phyloP scores from a whole-genome alignment of 2,888 invertebrate genomes.

The Eilema sororculum region DNA sequence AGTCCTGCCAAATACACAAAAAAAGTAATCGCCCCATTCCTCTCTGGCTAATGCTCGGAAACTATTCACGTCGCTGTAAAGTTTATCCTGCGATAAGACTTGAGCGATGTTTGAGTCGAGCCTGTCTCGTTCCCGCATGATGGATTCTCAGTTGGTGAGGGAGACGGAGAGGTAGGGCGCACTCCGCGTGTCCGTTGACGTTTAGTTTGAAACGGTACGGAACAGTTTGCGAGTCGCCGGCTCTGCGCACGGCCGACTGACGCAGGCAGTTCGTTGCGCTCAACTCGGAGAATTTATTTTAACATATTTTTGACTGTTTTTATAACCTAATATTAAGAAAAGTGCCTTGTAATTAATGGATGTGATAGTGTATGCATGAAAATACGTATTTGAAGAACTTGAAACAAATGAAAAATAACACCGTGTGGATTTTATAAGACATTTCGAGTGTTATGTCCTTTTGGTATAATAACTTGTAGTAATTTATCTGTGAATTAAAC shows the following conservation, averaged over 20 bases:
- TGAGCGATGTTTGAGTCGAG: constrained; percentile 64
- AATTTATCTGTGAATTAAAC: constrained; percentile 65
- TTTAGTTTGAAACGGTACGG: constrained; percentile 78
- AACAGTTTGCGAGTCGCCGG: constrained; percentile 87
- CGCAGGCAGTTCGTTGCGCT: constrained; percentile 79
- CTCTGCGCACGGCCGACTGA: constrained; percentile 79
- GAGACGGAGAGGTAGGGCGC: constrained; percentile 82
- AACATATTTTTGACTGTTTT: constrained; percentile 70
- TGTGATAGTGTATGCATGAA: constrained; percentile 84
- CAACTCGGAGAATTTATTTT: constrained; percentile 76
- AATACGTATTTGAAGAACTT: constrained; percentile 66
- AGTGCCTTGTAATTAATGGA: constrained; percentile 83
- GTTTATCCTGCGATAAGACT: constrained; percentile 84
- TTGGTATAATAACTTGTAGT: constrained; percentile 78
- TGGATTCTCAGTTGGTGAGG: constrained; percentile 68
- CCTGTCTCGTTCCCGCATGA: constrained; percentile 70
- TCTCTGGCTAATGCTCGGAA: constrained; percentile 78
- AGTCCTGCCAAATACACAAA: constrained; percentile 82
- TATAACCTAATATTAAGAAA: constrained; percentile 68
- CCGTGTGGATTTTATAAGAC: constrained; percentile 71
- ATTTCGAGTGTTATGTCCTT: constrained; percentile 80
- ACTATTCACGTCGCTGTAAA: constrained; percentile 82
- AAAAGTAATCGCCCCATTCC: constrained; percentile 79
- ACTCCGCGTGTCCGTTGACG: constrained; percentile 81
- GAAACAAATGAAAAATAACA: constrained; percentile 69